These are phyloP conservation scores for Casuarius casuarius DNA, from an alignment of 2,113 vertebrate genomes.

Conservation along the genomic window DNA sequence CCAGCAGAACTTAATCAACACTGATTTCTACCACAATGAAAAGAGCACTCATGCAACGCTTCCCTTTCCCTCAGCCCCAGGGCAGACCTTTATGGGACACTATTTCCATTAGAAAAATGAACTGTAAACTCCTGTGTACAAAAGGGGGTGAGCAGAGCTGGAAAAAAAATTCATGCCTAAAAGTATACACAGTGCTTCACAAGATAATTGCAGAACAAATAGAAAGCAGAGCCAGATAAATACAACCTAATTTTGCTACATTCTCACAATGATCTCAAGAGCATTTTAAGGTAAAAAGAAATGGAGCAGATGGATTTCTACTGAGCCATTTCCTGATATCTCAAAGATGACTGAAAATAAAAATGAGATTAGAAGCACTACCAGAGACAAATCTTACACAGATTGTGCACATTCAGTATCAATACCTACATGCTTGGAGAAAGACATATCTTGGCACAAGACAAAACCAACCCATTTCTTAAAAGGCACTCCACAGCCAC, in stretches of 20 bases:
- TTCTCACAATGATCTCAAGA: neutral
- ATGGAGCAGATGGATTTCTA: neutral
- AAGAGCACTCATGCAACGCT: neutral
- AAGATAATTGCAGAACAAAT: slow-evolving; percentile 32
- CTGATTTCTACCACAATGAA: neutral
- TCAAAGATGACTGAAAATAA: neutral
- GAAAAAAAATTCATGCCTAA: neutral
- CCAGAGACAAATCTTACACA: neutral
- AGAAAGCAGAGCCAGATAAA: slow-evolving; percentile 21
- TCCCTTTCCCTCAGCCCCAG: neutral
- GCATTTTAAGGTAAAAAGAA: neutral
- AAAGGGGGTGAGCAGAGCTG: neutral
- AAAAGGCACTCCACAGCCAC: neutral
- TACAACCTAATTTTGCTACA: accelerated
- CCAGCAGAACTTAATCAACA: neutral
- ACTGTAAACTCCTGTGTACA: neutral
- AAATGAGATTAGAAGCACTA: neutral
- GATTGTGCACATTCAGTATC: accelerated
- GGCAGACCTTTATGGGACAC: neutral
- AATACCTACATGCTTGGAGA: neutral
- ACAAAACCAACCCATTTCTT: neutral
- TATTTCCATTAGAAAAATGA: neutral
- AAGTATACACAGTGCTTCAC: neutral
- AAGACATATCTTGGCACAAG: neutral
- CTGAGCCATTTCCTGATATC: neutral